Percentiles rank a stretch among this genome's conserved stretches.
Evolutionary conservation across 2,113 vertebrate species (phyloP).

Genomic region (Strix aluco): DNA sequence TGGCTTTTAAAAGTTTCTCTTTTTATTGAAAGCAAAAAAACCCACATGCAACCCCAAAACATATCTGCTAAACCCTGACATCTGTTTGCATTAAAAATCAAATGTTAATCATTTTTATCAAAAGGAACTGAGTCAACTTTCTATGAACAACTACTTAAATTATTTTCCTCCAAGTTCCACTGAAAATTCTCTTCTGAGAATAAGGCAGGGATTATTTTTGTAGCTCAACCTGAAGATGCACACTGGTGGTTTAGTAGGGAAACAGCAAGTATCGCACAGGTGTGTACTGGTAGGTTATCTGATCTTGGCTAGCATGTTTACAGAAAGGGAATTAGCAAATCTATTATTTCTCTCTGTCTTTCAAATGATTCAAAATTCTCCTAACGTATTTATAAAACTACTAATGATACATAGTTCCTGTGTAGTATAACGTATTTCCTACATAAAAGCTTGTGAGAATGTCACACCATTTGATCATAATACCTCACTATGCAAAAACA

Average conservation of each 20-base stretch:
- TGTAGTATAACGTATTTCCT: neutral
- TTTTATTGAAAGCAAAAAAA: slow-evolving; percentile 40
- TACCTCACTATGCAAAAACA: neutral
- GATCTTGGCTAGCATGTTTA: neutral
- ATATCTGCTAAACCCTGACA: neutral
- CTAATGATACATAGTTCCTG: neutral
- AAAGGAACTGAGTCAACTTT: neutral
- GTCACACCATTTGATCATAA: neutral
- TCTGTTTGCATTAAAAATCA: slow-evolving; percentile 34
- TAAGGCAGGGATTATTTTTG: neutral
- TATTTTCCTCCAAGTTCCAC: neutral
- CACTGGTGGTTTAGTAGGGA: neutral
- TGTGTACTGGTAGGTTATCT: neutral
- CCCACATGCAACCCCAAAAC: neutral
- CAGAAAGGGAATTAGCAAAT: neutral
- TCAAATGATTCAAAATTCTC: neutral
- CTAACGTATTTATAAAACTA: neutral
- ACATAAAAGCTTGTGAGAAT: neutral
- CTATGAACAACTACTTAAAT: neutral
- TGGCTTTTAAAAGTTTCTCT: slow-evolving; percentile 29
- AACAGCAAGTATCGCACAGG: neutral
- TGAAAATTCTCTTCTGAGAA: neutral
- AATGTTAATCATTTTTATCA: slow-evolving; percentile 7
- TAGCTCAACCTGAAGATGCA: neutral
- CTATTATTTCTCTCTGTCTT: neutral